Conservation (phyloP, 2,888 invertebrate species). For the Peribatodes rhomboidaria region DNA sequence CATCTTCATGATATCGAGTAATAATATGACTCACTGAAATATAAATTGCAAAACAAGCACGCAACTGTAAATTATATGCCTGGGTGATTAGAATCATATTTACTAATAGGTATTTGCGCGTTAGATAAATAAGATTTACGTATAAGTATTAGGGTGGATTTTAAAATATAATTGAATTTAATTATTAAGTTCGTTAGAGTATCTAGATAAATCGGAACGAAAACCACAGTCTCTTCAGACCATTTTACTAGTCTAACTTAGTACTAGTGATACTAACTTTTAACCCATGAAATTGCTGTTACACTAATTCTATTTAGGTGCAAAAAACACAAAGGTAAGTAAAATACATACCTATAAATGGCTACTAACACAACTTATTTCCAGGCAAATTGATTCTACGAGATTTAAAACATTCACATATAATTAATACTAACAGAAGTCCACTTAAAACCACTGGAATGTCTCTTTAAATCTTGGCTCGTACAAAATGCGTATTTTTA, state of each 20-base stretch:
- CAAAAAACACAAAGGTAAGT: slow-evolving; percentile 1
- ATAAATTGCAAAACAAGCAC: slow-evolving; percentile 4
- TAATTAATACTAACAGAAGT: not conserved
- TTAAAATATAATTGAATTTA: no score
- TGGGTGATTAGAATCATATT: not conserved
- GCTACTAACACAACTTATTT: not conserved
- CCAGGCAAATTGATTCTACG: not conserved
- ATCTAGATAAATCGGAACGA: slow-evolving; percentile 25
- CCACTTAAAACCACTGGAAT: not conserved
- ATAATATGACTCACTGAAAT: slow-evolving; percentile 1
- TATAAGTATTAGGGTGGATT: no score
- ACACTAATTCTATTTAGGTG: slow-evolving; percentile 1
- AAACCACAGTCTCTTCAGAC: slow-evolving; percentile 47
- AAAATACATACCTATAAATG: not conserved
- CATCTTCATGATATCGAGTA: slow-evolving; percentile 10
- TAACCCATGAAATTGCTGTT: no score
- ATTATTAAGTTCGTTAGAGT: no score
- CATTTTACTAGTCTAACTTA: no score
- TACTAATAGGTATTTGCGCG: not conserved
- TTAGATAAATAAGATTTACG: not conserved
- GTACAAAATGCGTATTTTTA: no score
- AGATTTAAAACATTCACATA: not conserved
- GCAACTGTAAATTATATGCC: not conserved
- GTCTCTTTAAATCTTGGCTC: slow-evolving; percentile 18
- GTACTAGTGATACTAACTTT: no score